These are phyloP conservation scores for Temnothorax unifasciatus DNA, from an alignment of 2,888 invertebrate species.

Conservation along the genomic window DNA sequence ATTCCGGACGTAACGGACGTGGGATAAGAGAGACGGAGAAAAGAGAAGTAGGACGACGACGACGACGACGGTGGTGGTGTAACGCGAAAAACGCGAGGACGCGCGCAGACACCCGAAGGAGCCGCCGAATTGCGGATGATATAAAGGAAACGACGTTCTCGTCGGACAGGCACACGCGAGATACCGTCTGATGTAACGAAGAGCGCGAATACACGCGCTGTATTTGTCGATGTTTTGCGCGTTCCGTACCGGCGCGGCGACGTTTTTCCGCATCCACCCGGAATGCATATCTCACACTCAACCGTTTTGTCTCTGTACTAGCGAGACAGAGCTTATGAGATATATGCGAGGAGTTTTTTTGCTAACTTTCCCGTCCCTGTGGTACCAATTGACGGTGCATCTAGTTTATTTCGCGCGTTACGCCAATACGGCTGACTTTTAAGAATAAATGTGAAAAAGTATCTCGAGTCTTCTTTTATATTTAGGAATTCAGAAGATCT, in stretches of 20 bases:
- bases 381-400: conserved; percentile 3
- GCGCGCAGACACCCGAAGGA: conserved; percentile 38
- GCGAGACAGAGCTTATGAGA: conserved; percentile 7
- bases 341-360: conserved; percentile 21
- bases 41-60: conserved; percentile 5
- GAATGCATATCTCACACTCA: conserved; percentile 19
- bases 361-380: background rate
- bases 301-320: conserved; percentile 26
- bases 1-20: conserved; percentile 74
- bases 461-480: background rate
- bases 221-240: conserved; percentile 51
- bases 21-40: conserved; percentile 47
- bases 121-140: conserved; percentile 40
- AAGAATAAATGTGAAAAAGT: background rate
- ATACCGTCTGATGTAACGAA: conserved; percentile 59
- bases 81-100: conserved; percentile 59
- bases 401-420: conserved; percentile 15
- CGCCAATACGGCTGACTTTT: background rate
- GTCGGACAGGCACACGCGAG: conserved; percentile 51
- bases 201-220: conserved; percentile 36
- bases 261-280: conserved; percentile 22
- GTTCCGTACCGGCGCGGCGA: conserved; percentile 1
- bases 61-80: background rate
- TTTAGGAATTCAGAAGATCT: background rate
- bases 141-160: conserved; percentile 28